Conservation (phyloP, 2,888 invertebrate genomes). For the Oscheius sp. region DNA sequence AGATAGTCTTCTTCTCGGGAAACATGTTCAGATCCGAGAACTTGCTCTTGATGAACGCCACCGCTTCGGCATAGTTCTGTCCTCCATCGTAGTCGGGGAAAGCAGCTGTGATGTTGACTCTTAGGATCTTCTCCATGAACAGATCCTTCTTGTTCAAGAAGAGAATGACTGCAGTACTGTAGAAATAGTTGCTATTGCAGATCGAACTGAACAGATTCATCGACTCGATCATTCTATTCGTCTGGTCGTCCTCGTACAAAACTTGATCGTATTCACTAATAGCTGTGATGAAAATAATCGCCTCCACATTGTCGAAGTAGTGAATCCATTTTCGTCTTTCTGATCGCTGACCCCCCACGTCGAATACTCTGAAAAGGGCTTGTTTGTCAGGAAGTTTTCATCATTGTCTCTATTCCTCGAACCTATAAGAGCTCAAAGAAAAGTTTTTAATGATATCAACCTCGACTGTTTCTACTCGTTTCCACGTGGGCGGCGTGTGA, state of each 20-base stretch:
- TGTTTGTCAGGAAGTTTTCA: background rate
- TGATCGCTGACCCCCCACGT: constrained; percentile 72
- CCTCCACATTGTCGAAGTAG: constrained; percentile 71
- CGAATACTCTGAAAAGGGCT: constrained; percentile 66
- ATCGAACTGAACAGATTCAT: constrained; percentile 73
- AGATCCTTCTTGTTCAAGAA: constrained; percentile 72
- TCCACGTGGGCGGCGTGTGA: too few relatives aligned
- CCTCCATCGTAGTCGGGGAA: constrained; percentile 79
- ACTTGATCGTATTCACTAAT: constrained; percentile 73
- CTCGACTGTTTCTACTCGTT: too few relatives aligned
- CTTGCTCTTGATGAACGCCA: constrained; percentile 99
- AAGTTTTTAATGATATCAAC: too few relatives aligned
- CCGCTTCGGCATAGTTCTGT: constrained; percentile 95
- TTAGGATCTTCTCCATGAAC: constrained; percentile 71
- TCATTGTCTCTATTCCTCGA: too few relatives aligned
- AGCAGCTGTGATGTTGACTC: constrained; percentile 72
- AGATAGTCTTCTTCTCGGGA: constrained; percentile 96
- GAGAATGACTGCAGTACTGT: constrained; percentile 71
- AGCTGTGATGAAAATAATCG: constrained; percentile 73
- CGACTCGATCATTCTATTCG: constrained; percentile 73
- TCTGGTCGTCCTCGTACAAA: constrained; percentile 72
- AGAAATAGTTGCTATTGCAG: constrained; percentile 72
- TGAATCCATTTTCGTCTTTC: constrained; percentile 73
- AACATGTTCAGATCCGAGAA: constrained; percentile 99
- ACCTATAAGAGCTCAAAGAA: too few relatives aligned